These are phyloP conservation scores for Hirtodrosophila cameraria DNA, from an alignment of 2,888 invertebrate species.

Conservation along the genomic window DNA sequence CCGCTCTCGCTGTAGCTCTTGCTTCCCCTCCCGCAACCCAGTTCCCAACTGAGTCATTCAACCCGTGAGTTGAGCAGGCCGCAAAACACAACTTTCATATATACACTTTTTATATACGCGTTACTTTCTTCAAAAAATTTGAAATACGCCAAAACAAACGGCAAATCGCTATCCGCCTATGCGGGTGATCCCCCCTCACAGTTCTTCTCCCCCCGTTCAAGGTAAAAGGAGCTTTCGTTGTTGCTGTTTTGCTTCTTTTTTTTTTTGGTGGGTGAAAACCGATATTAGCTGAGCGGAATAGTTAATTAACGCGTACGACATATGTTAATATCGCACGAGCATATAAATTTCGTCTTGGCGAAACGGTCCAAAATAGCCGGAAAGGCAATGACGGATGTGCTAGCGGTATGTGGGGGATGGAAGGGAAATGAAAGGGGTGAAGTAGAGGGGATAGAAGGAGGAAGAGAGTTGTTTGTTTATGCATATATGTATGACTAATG, in stretches of 20 bases:
- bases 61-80: constrained; percentile 38
- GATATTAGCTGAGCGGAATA: constrained; percentile 81
- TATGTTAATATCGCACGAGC: constrained; percentile 59
- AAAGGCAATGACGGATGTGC: constrained; percentile 49
- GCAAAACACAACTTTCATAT: constrained; percentile 61
- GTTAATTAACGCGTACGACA: constrained; percentile 76
- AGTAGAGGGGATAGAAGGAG: background rate
- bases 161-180: constrained; percentile 32
- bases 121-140: constrained; percentile 71
- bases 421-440: background rate
- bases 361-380: constrained; percentile 41
- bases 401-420: constrained; percentile 14
- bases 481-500: constrained; percentile 20
- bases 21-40: background rate
- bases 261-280: constrained; percentile 77
- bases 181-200: background rate
- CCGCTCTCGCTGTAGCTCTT: no score
- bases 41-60: constrained; percentile 71
- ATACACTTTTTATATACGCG: background rate
- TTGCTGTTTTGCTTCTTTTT: constrained; percentile 35
- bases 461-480: no score
- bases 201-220: constrained; percentile 15
- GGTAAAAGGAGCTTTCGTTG: constrained; percentile 68
- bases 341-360: constrained; percentile 25
- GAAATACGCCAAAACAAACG: constrained; percentile 49